Evolutionary conservation across 2,888 invertebrate genomes (phyloP).

Genomic region (Drosophila merina): DNA sequence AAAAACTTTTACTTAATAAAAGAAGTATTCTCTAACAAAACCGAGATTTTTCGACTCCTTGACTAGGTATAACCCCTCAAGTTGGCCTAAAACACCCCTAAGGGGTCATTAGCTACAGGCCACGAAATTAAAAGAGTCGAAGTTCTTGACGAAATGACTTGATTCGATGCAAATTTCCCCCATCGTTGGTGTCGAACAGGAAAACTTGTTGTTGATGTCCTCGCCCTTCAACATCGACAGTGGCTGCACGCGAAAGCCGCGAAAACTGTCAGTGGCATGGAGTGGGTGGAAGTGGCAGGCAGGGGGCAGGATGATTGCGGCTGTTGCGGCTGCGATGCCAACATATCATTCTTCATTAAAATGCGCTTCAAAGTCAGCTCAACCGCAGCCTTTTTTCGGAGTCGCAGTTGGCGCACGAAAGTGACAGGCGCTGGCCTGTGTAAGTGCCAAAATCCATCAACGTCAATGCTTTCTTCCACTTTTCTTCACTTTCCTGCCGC

Average conservation of each 20-base stretch:
- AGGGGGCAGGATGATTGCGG: conserved; percentile 21
- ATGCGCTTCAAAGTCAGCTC: conserved; percentile 78
- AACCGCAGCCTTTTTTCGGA: conserved; percentile 32
- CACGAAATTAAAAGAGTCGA: no score
- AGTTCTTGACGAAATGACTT: conserved; percentile 9
- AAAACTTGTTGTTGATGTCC: conserved; percentile 42
- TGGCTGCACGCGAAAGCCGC: conserved; percentile 71
- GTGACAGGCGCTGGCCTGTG: conserved; percentile 73
- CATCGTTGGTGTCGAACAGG: background rate
- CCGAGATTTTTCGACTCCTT: no score
- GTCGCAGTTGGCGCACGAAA: conserved; percentile 36
- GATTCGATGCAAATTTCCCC: conserved; percentile 25
- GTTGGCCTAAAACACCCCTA: background rate
- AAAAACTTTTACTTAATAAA: no score
- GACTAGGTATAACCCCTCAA: no score
- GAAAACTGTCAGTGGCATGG: conserved; percentile 69
- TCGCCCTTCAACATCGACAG: conserved; percentile 61
- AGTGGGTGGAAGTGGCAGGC: background rate
- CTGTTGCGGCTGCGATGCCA: conserved; percentile 62
- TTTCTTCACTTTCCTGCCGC: conserved; percentile 12
- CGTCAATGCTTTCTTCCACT: conserved; percentile 68
- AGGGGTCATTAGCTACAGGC: background rate
- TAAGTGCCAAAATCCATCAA: conserved; percentile 82
- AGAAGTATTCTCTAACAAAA: no score
- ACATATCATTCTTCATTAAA: conserved; percentile 81